Conservation (phyloP, 2,888 invertebrate genomes). For the Itoplectis maculator region DNA sequence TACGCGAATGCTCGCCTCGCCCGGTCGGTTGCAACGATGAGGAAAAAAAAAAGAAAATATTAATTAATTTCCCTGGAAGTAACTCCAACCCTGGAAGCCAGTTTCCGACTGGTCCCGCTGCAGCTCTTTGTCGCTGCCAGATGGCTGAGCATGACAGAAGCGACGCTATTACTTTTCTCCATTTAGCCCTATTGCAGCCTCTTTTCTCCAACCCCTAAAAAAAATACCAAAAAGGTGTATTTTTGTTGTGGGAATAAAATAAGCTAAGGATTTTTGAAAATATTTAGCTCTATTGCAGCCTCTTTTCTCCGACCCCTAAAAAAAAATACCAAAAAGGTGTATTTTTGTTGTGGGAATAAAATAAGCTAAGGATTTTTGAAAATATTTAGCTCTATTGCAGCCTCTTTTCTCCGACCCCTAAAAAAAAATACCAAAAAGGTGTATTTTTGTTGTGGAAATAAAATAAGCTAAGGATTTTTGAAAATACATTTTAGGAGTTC, state of each 20-base stretch:
- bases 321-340: too few species aligned
- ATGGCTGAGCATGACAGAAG: conserved; percentile 18
- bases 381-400: conserved; percentile 24
- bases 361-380: too few species aligned
- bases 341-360: too few species aligned
- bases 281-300: conserved; percentile 20
- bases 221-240: too few species aligned
- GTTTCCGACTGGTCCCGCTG: conserved; percentile 2
- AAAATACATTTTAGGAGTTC: neutral
- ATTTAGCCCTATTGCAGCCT: conserved; percentile 19
- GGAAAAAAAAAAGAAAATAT: conserved; percentile 24
- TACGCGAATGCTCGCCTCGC: conserved; percentile 12
- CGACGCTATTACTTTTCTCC: conserved; percentile 28
- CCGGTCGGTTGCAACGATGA: neutral
- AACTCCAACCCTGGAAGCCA: neutral
- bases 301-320: neutral
- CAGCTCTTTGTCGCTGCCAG: conserved; percentile 14
- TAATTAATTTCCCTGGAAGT: conserved; percentile 36
- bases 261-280: too few species aligned
- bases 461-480: neutral
- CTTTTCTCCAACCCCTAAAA: neutral
- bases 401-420: neutral
- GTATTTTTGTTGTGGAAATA: neutral
- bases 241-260: too few species aligned
- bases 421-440: neutral